Percentiles rank a stretch among this genome's conserved stretches.
Conservation (phyloP, 2,797 vertebrate species). For the Scomberomorus guttatus region DNA sequence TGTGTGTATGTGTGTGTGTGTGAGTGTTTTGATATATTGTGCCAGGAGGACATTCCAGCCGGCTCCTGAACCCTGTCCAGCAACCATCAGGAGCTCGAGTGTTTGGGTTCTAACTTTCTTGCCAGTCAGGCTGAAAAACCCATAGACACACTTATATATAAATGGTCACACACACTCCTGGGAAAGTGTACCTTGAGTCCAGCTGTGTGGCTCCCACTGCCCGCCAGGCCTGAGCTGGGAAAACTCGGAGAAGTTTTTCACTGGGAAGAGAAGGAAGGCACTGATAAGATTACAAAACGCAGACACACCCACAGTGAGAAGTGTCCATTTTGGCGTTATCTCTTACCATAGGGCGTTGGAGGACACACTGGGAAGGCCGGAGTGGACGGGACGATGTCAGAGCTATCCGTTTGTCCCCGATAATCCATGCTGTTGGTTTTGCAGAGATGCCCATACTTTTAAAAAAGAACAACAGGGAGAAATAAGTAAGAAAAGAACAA, state of each 20-base stretch:
- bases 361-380: conserved; percentile 89
- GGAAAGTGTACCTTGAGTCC: conserved; percentile 79
- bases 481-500: neutral
- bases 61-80: conserved; percentile 54
- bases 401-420: conserved; percentile 67
- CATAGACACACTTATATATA: conserved; percentile 16
- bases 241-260: conserved; percentile 77
- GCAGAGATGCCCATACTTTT: conserved; percentile 73
- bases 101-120: conserved; percentile 44
- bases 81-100: conserved; percentile 42
- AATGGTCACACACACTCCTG: conserved; percentile 16
- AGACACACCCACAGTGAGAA: conserved; percentile 10
- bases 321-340: neutral
- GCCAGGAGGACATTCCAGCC: conserved; percentile 65
- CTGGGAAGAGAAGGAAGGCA: conserved; percentile 68
- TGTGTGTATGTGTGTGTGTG: conserved; percentile 30
- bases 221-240: conserved; percentile 68
- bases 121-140: conserved; percentile 19
- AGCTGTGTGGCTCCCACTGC: conserved; percentile 71
- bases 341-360: conserved; percentile 86
- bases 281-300: conserved; percentile 55
- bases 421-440: conserved; percentile 73
- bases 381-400: conserved; percentile 78
- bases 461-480: conserved; percentile 4
- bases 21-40: conserved; percentile 20